A percentile compares a stretch with the other conserved stretches of the same genome.
Conservation (phyloP, 2,113 vertebrate genomes). For the Saguinus imperator region DNA sequence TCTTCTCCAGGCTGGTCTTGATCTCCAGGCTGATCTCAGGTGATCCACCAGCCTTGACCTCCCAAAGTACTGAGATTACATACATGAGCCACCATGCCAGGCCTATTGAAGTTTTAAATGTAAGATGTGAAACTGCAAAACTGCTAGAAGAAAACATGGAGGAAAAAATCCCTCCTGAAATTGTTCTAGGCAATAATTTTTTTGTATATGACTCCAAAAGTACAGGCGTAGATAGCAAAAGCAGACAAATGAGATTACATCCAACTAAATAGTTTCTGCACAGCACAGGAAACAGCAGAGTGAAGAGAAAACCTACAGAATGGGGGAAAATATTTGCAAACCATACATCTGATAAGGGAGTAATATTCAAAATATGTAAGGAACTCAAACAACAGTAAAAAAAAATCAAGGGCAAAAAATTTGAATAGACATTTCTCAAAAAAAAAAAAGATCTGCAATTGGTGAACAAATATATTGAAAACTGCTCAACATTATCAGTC, state of each 20-base stretch:
- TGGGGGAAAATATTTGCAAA: background rate
- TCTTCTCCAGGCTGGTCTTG: too few species aligned
- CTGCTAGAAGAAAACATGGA: background rate
- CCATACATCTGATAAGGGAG: background rate
- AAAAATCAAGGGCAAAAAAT: background rate
- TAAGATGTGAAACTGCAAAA: background rate
- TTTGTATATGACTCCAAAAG: background rate
- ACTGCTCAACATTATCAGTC: background rate
- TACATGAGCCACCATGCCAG: too few species aligned
- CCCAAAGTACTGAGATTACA: too few species aligned
- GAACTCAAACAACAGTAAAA: background rate
- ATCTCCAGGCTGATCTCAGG: too few species aligned
- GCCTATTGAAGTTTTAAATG: background rate
- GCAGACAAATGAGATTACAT: background rate
- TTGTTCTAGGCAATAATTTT: background rate
- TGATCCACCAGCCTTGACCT: too few species aligned
- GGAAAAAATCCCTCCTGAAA: background rate
- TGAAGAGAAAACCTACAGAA: background rate
- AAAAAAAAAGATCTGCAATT: background rate
- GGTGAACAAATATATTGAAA: background rate
- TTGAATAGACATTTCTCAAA: background rate
- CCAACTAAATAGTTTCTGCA: background rate
- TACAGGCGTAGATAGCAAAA: background rate
- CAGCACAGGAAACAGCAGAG: background rate
- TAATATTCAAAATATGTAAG: background rate